Percentiles rank a stretch among this genome's conserved stretches.
These are phyloP conservation scores for Brenthis ino DNA, from an alignment of 2,888 invertebrate genomes.

Conservation along the genomic window DNA sequence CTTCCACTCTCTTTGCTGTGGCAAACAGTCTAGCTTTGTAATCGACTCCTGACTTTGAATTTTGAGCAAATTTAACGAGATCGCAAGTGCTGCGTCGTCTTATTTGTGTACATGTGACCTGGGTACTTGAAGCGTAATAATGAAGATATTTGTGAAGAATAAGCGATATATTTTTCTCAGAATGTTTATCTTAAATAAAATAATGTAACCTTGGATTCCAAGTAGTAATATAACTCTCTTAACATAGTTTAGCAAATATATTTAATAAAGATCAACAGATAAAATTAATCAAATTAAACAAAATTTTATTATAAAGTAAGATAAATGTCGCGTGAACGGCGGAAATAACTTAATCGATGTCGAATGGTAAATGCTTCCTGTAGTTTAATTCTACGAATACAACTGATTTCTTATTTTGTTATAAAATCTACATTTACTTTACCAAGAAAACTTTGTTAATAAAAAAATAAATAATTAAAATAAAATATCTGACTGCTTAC, in stretches of 20 bases:
- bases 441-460: too few relatives aligned
- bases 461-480: too few relatives aligned
- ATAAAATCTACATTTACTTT: too few relatives aligned
- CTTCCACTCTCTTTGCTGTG: slow-evolving; percentile 28
- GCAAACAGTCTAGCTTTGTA: slow-evolving; percentile 35
- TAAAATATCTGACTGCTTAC: too few relatives aligned
- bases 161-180: slow-evolving; percentile 1
- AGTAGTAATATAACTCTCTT: too few relatives aligned
- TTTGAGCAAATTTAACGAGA: slow-evolving; percentile 28
- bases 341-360: slow-evolving; percentile 12
- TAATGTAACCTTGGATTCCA: too few relatives aligned
- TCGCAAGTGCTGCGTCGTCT: slow-evolving; percentile 10
- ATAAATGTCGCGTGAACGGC: slow-evolving; percentile 8
- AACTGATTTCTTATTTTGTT: not conserved
- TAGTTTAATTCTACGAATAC: slow-evolving; percentile 4
- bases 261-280: not conserved
- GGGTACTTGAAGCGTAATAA: slow-evolving; percentile 8
- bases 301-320: slow-evolving; percentile 1
- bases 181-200: too few relatives aligned
- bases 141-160: not conserved
- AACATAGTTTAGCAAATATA: too few relatives aligned
- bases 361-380: slow-evolving; percentile 6
- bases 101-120: slow-evolving; percentile 16
- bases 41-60: slow-evolving; percentile 34
- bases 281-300: slow-evolving; percentile 8